A percentile compares a stretch with the other conserved stretches of the same genome.
These are phyloP conservation scores for Euborellia annulipes DNA, from an alignment of 1,140 invertebrate species.

Conservation along the genomic window DNA sequence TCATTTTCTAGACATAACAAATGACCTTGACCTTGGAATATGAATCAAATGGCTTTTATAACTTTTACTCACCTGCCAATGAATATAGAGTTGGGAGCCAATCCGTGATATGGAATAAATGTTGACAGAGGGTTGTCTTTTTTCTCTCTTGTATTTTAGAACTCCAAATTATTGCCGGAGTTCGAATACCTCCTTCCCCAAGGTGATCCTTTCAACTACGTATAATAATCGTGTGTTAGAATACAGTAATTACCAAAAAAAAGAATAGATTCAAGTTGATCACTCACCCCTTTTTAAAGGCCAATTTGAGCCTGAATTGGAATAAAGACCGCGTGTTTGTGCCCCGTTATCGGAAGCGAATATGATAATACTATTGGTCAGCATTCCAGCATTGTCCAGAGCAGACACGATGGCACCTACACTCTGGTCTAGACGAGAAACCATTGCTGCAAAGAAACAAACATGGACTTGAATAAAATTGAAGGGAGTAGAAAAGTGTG, in stretches of 20 bases:
- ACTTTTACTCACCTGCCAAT: constrained; percentile 45
- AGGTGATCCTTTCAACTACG: constrained; percentile 55
- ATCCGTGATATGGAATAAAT: constrained; percentile 68
- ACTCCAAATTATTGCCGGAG: constrained; percentile 64
- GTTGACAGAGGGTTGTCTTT: constrained; percentile 47
- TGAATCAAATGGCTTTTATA: no score
- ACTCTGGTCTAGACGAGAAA: constrained; percentile 32
- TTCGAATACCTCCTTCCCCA: constrained; percentile 76
- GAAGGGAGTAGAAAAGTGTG: no score
- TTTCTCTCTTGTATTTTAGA: constrained; percentile 39
- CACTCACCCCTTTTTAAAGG: constrained; percentile 29
- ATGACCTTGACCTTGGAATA: no score
- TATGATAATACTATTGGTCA: constrained; percentile 27
- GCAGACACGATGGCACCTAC: constrained; percentile 28
- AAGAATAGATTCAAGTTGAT: no score
- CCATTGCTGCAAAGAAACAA: constrained; percentile 25
- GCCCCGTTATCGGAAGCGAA: constrained; percentile 31
- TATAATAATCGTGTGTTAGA: no score
- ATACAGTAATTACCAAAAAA: no score
- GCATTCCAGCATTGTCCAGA: constrained; percentile 23
- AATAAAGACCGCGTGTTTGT: constrained; percentile 28
- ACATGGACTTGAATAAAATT: not conserved
- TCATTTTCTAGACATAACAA: no score
- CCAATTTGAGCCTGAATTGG: constrained; percentile 34
- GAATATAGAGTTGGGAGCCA: constrained; percentile 71